Evolutionary conservation across 2,113 vertebrate genomes (phyloP), one percentile per base, ranked within the genome.

Genomic region (Thomomys bottae): DNA sequence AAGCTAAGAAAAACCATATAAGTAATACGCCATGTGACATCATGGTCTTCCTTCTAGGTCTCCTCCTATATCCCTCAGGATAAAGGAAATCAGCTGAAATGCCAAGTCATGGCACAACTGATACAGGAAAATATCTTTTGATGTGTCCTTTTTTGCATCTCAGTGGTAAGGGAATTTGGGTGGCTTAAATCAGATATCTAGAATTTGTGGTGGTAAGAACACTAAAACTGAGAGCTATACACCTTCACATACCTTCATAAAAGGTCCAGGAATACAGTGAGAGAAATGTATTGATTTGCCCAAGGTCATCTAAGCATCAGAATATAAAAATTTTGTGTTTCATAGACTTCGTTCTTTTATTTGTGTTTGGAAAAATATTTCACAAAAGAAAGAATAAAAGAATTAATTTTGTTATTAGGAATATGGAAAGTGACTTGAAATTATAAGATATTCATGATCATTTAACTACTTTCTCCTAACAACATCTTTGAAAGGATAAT

Each of bases 401-500:
- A 84, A 85, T 78, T 87, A 28, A 66, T 86, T 70, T 86, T 77
- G 18, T 83, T 79, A 64, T 84, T 91, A 93, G 87, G 49, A 89
- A 88, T 26, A 80, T 73, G 3, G 10, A 88, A 23, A 88, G 28
- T 38, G 49, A 34, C 92, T 45, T 61, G 23, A 84, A 89, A 94
- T 80, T 76, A 77, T 73, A 89, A 67, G 42, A 63, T 76, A 81
- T 76, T 94, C 36, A 67, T 82, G 59, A 68, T 63, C 72, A 87
- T 40, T 63, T 89, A 89, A 84, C 45, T 28, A 66, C 49, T 84
- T 89, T 89, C 93, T 36, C 82, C 68, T 71, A 87, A 77, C n/a
- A 84, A 66, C 21, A 36, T 45, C 34, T 73, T 57, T 92, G 64
- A 92, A 90, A 81, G 23, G n/a, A 88, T 36, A 89, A 85, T 77